Evolutionary conservation across 1,140 invertebrate genomes (phyloP), one percentile per base, ranked within the genome.

Genomic region (Vanessa atalanta): DNA sequence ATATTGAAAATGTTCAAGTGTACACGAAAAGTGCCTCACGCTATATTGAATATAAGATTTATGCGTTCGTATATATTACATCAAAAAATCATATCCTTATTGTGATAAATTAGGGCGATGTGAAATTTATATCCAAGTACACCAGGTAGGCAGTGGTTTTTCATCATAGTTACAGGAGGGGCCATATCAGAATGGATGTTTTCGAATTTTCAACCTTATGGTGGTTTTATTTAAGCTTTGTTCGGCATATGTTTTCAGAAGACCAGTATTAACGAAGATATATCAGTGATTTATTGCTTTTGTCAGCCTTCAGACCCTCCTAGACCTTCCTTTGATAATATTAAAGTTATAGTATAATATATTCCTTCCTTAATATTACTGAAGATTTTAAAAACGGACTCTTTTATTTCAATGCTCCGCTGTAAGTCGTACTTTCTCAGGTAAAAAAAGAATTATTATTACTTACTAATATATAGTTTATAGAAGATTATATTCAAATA

Each of bases 91-190:
- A 75, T 66, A 66, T 70, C 47, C 68, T 70, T 63, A 65, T 70
- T 75, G 64, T 75, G 68, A 70, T 75, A 70, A 75, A 75, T 70
- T 70, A 75, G 50, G 61, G 61, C 73, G 47, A 75, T 65, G 65
- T 53, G 68, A 60, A 70, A 75, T 75, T 75, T 75, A 70, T 75
- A 70, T 66, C 68, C 63, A 70, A 70, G 73, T 75, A 70, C 73
- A 61, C 20, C 57, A 75, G 68, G 63, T 65, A 70, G 65, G 43
- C n/a, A 65, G 67, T 66, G 67, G 67, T 74, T 74, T 74, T 74
- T 74, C 73, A 65, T 74, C 67, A 47, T 70, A 65, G 55, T 57
- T 65, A 69, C 37, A 37, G n/a, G 26, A 47, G 31, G 16, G 48
- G 8, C 47, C 20, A 31, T 37, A 48, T 14, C 47, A 16, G 5